Evolutionary conservation across 2,113 vertebrate species (phyloP).

Genomic region (Accipiter cooperii): DNA sequence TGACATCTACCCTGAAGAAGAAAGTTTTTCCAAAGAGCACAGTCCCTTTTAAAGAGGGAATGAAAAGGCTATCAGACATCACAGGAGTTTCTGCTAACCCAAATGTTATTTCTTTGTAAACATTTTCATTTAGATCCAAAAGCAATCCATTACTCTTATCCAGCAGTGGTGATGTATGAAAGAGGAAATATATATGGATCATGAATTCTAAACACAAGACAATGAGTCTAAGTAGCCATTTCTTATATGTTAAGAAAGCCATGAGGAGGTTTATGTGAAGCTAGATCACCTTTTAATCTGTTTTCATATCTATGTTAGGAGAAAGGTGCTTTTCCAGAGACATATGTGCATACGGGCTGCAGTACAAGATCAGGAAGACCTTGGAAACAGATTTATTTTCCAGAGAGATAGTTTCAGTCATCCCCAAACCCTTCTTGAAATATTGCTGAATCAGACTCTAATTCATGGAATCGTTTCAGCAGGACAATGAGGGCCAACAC

Average conservation of each 20-base stretch:
- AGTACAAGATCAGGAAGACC: not conserved
- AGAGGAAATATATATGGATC: not conserved
- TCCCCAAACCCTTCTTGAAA: not conserved
- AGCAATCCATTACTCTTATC: not conserved
- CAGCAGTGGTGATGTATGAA: not conserved
- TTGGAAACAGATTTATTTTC: not conserved
- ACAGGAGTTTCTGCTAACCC: too few relatives aligned
- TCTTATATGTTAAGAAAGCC: not conserved
- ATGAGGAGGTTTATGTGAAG: not conserved
- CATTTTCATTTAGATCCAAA: constrained; percentile 44
- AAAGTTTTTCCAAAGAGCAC: too few relatives aligned
- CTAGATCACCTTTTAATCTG: not conserved
- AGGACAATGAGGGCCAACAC: not conserved
- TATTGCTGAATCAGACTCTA: not conserved
- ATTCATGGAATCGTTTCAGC: not conserved
- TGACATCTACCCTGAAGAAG: too few relatives aligned
- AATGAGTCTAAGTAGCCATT: not conserved
- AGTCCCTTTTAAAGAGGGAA: too few relatives aligned
- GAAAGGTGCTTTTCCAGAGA: not conserved
- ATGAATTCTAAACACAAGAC: not conserved
- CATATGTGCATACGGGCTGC: fast-evolving
- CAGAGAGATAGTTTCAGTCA: not conserved
- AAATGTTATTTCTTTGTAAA: constrained; percentile 39
- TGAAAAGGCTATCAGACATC: too few relatives aligned
- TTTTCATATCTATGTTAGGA: not conserved